These are phyloP conservation scores for Eulithis prunata DNA, from an alignment of 2,888 invertebrate species.

Conservation along the genomic window DNA sequence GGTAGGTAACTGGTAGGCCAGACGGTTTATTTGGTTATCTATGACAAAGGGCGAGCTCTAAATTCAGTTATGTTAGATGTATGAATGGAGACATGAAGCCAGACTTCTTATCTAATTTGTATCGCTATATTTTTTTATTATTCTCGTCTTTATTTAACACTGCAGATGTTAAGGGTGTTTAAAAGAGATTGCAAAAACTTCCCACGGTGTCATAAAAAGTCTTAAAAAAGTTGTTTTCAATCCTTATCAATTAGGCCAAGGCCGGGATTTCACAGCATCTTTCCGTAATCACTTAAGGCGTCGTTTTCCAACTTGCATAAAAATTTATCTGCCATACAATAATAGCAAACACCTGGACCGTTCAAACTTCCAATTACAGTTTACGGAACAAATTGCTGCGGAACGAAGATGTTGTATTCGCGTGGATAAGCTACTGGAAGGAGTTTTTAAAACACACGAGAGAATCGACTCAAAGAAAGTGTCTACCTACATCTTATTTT, in stretches of 20 bases:
- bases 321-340: conserved; percentile 42
- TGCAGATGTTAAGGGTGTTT: background rate
- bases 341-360: conserved; percentile 43
- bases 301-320: conserved; percentile 35
- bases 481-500: too few relatives aligned
- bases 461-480: too few relatives aligned
- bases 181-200: background rate
- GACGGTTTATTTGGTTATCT: too few relatives aligned
- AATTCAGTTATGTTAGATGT: too few relatives aligned
- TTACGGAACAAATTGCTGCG: conserved; percentile 38
- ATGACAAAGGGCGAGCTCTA: too few relatives aligned
- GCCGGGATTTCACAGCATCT: conserved; percentile 15
- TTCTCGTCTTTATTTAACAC: background rate
- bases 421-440: conserved; percentile 3
- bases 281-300: conserved; percentile 28
- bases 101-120: too few relatives aligned
- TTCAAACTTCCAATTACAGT: conserved; percentile 42
- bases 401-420: conserved; percentile 8
- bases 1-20: too few relatives aligned
- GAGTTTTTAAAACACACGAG: background rate
- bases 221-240: background rate
- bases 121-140: too few relatives aligned
- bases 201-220: background rate
- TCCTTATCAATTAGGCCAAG: conserved; percentile 18
- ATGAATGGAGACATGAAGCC: too few relatives aligned